phyloP scores from a whole-genome alignment of 2,113 vertebrate species.

The Cynocephalus volans region DNA sequence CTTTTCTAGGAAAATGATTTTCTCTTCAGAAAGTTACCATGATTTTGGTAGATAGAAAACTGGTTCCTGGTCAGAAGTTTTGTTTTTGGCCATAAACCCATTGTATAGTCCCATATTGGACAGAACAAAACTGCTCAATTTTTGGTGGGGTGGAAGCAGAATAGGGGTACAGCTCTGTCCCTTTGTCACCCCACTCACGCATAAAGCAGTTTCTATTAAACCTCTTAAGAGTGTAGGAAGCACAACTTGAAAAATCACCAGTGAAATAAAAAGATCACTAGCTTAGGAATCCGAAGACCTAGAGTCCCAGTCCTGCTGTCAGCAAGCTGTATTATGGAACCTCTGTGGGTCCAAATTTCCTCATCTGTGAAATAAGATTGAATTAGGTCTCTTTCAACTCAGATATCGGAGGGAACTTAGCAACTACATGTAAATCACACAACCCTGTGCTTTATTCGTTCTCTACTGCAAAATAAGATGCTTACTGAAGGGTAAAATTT shows the following conservation, averaged over 20 bases:
- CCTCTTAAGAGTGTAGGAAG: background rate
- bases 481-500: slow-evolving; percentile 22
- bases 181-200: background rate
- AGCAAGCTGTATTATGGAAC: background rate
- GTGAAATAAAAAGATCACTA: slow-evolving; percentile 28
- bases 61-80: slow-evolving; percentile 31
- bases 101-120: background rate
- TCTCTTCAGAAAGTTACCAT: slow-evolving; percentile 61
- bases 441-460: slow-evolving; percentile 38
- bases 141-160: background rate
- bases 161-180: background rate
- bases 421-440: slow-evolving; percentile 18
- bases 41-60: slow-evolving; percentile 54
- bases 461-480: slow-evolving; percentile 27
- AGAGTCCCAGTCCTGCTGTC: background rate
- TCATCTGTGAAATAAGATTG: slow-evolving; percentile 56
- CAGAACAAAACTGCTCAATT: slow-evolving; percentile 51
- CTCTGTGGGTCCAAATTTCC: background rate
- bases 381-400: slow-evolving; percentile 49
- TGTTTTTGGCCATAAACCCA: slow-evolving; percentile 49
- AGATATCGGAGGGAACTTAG: slow-evolving; percentile 43
- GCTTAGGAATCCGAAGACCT: background rate
- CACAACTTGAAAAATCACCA: slow-evolving; percentile 25
- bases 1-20: slow-evolving; percentile 70
- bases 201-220: slow-evolving; percentile 24